Evolutionary conservation across 64 coral and sea anemone species (phyloP).

Genomic region (Porites lutea): DNA sequence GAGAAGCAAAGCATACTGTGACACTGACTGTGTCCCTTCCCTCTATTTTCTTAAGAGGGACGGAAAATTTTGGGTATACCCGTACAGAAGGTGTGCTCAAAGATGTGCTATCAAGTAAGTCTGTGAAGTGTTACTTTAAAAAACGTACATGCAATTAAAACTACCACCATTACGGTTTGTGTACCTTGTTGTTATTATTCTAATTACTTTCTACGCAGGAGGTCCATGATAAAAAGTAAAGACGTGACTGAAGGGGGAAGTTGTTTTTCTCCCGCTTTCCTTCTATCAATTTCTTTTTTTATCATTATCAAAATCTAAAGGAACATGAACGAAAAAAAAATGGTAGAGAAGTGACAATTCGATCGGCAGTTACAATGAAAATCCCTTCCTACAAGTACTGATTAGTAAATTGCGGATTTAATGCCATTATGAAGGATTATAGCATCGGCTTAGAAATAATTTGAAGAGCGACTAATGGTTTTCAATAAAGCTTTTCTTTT

Average conservation of each 20-base stretch:
- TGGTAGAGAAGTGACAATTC: not conserved
- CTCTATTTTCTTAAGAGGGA: too few species aligned
- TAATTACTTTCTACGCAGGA: constrained; percentile 14
- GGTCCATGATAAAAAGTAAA: constrained; percentile 27
- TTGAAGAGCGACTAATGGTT: constrained; percentile 5
- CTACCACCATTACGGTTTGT: not conserved
- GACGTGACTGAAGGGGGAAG: not conserved
- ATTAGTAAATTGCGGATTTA: not conserved
- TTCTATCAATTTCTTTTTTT: not conserved
- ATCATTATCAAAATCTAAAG: not conserved
- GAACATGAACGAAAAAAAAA: not conserved
- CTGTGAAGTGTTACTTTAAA: too few species aligned
- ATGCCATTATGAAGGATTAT: constrained; percentile 25
- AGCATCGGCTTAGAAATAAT: constrained; percentile 7
- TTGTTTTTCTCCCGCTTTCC: not conserved
- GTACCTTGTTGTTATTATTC: constrained; percentile 11
- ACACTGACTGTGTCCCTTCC: too few species aligned
- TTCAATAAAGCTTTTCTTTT: constrained; percentile 13
- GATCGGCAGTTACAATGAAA: not conserved
- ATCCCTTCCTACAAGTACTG: not conserved
- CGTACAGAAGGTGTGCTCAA: too few species aligned
- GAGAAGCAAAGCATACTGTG: too few species aligned
- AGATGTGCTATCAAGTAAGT: too few species aligned
- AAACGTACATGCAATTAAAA: not conserved
- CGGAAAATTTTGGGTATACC: too few species aligned